Conservation (phyloP, 2,797 vertebrate species). For the Pelobates cultripes region DNA sequence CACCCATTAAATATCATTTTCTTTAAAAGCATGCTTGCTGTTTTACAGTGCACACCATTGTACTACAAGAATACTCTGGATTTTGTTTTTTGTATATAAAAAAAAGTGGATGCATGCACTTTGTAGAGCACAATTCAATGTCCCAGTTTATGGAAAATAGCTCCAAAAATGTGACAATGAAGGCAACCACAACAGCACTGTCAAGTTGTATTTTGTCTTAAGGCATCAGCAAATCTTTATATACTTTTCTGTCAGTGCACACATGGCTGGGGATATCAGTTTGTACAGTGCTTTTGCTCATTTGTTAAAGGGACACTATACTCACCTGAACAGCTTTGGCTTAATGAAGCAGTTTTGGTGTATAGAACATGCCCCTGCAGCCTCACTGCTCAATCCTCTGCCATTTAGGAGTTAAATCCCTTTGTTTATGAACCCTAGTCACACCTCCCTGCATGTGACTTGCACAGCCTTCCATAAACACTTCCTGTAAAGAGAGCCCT, state of each 20-base stretch:
- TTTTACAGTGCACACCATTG: neutral
- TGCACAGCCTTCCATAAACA: too few species aligned
- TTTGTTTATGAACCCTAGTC: too few species aligned
- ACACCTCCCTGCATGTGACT: too few species aligned
- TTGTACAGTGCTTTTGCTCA: constrained; percentile 11
- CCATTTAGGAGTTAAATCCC: too few species aligned
- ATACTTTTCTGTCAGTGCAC: constrained; percentile 20
- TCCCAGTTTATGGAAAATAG: constrained; percentile 8
- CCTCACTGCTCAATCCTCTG: too few species aligned
- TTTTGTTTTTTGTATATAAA: too few species aligned
- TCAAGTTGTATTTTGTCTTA: constrained; percentile 32
- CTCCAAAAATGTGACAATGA: constrained; percentile 11
- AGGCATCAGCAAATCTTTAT: constrained; percentile 21
- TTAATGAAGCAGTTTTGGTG: too few species aligned
- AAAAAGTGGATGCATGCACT: too few species aligned
- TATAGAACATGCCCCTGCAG: too few species aligned
- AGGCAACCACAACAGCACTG: constrained; percentile 25
- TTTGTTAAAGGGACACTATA: too few species aligned
- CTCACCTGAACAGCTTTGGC: too few species aligned
- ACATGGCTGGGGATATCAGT: constrained; percentile 33
- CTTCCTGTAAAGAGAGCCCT: too few species aligned
- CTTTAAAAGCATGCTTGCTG: neutral
- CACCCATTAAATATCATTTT: constrained; percentile 1
- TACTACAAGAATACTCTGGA: constrained; percentile 1
- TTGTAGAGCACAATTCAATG: constrained; percentile 5